Evolutionary conservation across 2,888 invertebrate species (phyloP).

Genomic region (Notodonta ziczac): DNA sequence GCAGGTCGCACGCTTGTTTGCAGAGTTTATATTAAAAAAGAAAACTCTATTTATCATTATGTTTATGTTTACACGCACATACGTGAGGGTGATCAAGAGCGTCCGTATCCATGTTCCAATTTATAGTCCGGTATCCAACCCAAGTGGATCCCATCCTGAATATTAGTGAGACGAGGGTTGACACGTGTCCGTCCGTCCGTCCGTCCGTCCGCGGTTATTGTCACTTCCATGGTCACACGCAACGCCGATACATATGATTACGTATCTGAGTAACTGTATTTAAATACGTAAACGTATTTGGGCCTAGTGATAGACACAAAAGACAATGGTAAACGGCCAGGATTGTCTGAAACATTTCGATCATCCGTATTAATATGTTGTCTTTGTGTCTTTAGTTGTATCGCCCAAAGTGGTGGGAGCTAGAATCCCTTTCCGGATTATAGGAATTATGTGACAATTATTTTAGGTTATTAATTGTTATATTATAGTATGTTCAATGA

Average conservation of each 20-base stretch:
- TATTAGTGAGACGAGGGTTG: constrained; percentile 60
- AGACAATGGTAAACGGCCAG: not conserved
- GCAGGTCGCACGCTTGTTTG: too few species aligned
- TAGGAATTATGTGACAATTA: too few species aligned
- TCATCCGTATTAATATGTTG: not conserved
- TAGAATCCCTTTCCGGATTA: too few species aligned
- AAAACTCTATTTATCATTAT: not conserved
- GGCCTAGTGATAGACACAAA: not conserved
- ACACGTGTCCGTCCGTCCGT: constrained; percentile 60
- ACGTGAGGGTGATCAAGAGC: not conserved
- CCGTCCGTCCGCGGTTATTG: constrained; percentile 55
- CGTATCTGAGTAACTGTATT: not conserved
- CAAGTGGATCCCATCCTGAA: constrained; percentile 35
- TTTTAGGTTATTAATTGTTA: too few species aligned
- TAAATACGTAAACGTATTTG: too few species aligned
- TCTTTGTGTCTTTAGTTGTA: not conserved
- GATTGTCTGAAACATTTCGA: not conserved
- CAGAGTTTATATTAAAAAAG: too few species aligned
- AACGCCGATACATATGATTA: constrained; percentile 7
- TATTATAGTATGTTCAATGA: too few species aligned
- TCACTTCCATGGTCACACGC: constrained; percentile 38
- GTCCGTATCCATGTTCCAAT: constrained; percentile 12
- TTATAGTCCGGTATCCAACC: constrained; percentile 9
- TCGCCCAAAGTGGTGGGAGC: too few species aligned
- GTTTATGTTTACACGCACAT: constrained; percentile 1